Evolutionary conservation across 2,888 invertebrate genomes (phyloP).

Genomic region (Macaria notata): DNA sequence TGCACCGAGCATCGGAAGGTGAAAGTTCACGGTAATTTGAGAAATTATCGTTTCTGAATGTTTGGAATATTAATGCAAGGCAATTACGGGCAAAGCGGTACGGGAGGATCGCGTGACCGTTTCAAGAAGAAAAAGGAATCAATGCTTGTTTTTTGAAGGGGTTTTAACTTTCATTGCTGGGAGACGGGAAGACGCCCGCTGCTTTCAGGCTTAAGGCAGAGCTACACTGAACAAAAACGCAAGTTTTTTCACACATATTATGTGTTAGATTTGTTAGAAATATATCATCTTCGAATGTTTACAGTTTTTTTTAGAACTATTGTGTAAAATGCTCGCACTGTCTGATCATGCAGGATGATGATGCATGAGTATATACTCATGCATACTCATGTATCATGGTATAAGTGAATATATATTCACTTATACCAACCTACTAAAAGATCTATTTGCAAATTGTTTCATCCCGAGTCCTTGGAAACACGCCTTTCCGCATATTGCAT

Average conservation of each 20-base stretch:
- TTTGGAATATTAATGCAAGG: conserved; percentile 63
- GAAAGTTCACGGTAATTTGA: conserved; percentile 68
- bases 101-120: conserved; percentile 62
- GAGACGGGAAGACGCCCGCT: conserved; percentile 35
- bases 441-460: too few relatives aligned
- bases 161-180: conserved; percentile 47
- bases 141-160: conserved; percentile 49
- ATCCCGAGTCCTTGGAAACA: neutral
- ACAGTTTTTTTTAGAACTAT: too few relatives aligned
- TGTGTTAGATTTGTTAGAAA: too few relatives aligned
- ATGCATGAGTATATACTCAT: too few relatives aligned
- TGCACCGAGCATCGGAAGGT: conserved; percentile 50
- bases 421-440: too few relatives aligned
- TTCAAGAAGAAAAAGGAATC: conserved; percentile 54
- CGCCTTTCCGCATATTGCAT: conserved; percentile 11
- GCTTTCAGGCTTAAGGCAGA: conserved; percentile 30
- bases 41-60: conserved; percentile 63
- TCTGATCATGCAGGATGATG: too few relatives aligned
- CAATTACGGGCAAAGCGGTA: conserved; percentile 73
- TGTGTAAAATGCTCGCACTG: too few relatives aligned
- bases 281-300: too few relatives aligned
- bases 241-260: too few relatives aligned
- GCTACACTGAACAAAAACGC: neutral
- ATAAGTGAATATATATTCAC: too few relatives aligned
- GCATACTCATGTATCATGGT: too few relatives aligned